Base-by-base conservation (phyloP, 2,888 invertebrate species). In the Mechanitis mazaeus region DNA sequence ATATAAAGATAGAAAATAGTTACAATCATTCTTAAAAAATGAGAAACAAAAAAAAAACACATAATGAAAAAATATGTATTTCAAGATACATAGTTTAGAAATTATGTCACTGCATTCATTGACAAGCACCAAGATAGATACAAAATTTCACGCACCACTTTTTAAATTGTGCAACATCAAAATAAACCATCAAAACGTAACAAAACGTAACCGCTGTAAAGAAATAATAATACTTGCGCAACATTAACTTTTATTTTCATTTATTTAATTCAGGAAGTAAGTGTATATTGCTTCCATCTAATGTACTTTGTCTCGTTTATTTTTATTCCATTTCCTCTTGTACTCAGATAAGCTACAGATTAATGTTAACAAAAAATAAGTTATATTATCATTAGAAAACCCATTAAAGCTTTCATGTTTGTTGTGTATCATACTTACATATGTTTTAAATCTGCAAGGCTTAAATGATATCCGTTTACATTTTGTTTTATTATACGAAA, bases 181-280 rank as follows among this genome's bases (percentile, higher is more conserved):
- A 67, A 65, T 62, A 67, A 64, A 67, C 50, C 50, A 63, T 59
- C 59, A 50, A 55, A 61, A 65, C 63, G 64, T 69, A 70, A 69
- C 61, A 54, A 20, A 20, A 20, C 20, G 20, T 20, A 20, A 53
- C 50, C 11, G 50, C 31, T 31, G 4, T 28, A 28, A 31, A 31
- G 50, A 50, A 50, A 50, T 50, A 31, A 50, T 50, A 28, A 50
- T 50, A 31, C 31, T 50, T 50, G 50, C 50, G 31, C 50, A 50
- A 50, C 50, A 31, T 50, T 31, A 31, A 50, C 50, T 50, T 50
- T 50, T 50, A 50, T 50, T 50, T 50, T 50, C 31, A 28, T 50
- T 50, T 50, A 50, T 50, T 31, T 50, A 50, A 50, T 31, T 50
- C 50, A 50, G 50, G 50, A 50, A 50, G 50, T 50, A 9, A 31